Conservation (phyloP, 2,113 vertebrate species). For the Rhombomys opimus region DNA sequence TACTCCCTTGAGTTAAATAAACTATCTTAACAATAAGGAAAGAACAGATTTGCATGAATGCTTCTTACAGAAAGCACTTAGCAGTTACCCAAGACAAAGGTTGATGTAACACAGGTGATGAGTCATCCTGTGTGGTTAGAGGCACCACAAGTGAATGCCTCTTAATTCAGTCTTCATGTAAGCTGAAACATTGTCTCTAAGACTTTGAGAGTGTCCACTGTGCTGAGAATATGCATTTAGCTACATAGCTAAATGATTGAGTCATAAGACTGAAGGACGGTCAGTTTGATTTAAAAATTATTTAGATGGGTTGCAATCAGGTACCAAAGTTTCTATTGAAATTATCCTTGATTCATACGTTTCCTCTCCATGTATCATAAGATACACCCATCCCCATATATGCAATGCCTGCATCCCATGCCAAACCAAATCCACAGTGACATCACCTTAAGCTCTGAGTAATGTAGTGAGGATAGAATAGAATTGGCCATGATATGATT, state of each 20-base stretch:
- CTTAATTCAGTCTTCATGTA: constrained; percentile 59
- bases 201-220: constrained; percentile 21
- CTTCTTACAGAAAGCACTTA: constrained; percentile 75
- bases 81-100: constrained; percentile 58
- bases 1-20: constrained; percentile 62
- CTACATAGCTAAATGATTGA: constrained; percentile 41
- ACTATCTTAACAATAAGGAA: constrained; percentile 68
- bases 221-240: constrained; percentile 63
- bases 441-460: constrained; percentile 70
- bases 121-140: constrained; percentile 62
- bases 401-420: no score
- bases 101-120: constrained; percentile 32
- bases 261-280: constrained; percentile 38
- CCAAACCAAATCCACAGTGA: background rate
- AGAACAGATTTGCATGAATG: constrained; percentile 63
- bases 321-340: constrained; percentile 36
- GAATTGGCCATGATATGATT: constrained; percentile 49
- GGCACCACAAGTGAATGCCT: constrained; percentile 48
- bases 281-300: constrained; percentile 44
- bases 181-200: constrained; percentile 36
- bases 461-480: constrained; percentile 49
- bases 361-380: constrained; percentile 1
- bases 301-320: constrained; percentile 7
- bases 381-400: background rate
- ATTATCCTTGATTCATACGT: constrained; percentile 27